Evolutionary conservation across 2,113 vertebrate genomes (phyloP).

Genomic region (Phalacrocorax pelagicus): DNA sequence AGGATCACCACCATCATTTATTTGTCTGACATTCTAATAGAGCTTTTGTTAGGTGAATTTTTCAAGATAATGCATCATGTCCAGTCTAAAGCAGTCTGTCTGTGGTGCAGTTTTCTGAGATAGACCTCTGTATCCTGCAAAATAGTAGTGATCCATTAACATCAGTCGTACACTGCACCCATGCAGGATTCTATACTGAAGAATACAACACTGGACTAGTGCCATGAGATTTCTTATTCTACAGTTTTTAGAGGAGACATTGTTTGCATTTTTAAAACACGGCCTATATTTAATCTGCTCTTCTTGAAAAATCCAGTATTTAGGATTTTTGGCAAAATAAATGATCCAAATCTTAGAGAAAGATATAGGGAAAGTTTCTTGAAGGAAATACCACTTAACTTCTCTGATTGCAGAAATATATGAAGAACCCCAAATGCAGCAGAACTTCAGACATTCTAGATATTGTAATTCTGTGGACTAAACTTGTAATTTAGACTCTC

Average conservation of each 20-base stretch:
- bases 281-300: background rate
- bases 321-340: background rate
- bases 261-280: background rate
- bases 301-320: background rate
- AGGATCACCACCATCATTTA: background rate
- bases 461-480: background rate
- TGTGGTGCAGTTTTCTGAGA: background rate
- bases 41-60: background rate
- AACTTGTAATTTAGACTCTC: background rate
- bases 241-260: background rate
- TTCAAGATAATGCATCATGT: background rate
- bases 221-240: background rate
- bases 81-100: background rate
- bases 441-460: background rate
- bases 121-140: background rate
- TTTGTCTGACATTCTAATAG: background rate
- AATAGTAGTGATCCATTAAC: background rate
- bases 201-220: background rate
- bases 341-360: background rate
- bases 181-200: background rate
- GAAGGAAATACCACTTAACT: background rate
- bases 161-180: background rate
- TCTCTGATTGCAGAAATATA: background rate
- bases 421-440: background rate
- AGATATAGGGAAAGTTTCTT: background rate